Conservation (phyloP, 2,888 invertebrate genomes). For the Lycophotia porphyrea region DNA sequence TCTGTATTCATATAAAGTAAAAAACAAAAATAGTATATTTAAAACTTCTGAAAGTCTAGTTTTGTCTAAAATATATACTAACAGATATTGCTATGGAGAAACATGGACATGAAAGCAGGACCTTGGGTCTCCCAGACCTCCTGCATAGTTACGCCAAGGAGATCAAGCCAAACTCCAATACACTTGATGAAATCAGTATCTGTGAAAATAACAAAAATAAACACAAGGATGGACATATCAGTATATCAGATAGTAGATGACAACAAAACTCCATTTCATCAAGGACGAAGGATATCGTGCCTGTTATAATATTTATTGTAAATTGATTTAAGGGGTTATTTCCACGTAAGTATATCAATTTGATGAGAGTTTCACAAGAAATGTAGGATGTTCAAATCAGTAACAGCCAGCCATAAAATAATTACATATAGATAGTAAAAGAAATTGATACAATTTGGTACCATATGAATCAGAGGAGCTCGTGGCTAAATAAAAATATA, state of each 20-base stretch:
- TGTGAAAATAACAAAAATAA: conserved; percentile 43
- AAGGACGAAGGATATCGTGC: not conserved
- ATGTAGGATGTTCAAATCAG: not conserved
- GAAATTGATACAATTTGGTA: too few species aligned
- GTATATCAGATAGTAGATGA: not conserved
- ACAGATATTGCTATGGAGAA: conserved; percentile 70
- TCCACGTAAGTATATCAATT: not conserved
- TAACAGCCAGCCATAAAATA: not conserved
- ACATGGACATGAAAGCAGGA: conserved; percentile 61
- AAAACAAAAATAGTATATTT: not conserved
- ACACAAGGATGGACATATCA: not conserved
- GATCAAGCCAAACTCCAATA: conserved; percentile 30
- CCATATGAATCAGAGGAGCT: too few species aligned
- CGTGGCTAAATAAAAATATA: too few species aligned
- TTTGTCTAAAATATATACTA: too few species aligned
- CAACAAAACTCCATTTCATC: not conserved
- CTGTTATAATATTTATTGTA: not conserved
- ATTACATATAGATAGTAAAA: not conserved
- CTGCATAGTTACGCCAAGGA: conserved; percentile 41
- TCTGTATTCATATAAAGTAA: not conserved
- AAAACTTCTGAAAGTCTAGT: too few species aligned
- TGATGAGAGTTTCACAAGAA: not conserved
- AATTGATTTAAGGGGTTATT: not conserved
- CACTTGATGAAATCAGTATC: conserved; percentile 64
- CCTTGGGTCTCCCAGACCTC: conserved; percentile 66